phyloP scores from a whole-genome alignment of 2,113 vertebrate genomes.

The Natator depressus region DNA sequence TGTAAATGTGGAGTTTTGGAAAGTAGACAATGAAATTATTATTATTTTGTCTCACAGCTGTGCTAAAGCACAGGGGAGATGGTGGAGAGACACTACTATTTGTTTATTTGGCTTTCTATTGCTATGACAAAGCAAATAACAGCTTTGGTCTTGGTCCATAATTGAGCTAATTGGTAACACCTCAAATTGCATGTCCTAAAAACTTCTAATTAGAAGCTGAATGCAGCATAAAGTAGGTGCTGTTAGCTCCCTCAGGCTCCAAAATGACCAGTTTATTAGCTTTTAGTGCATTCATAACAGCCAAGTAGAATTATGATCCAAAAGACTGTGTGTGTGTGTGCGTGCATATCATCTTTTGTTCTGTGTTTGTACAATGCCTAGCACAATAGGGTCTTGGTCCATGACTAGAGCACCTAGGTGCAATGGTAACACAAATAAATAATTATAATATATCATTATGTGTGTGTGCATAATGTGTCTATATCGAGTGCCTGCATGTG shows the following conservation, averaged over 20 bases:
- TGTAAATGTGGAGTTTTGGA: slow-evolving; percentile 70
- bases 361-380: not conserved
- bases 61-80: slow-evolving; percentile 22
- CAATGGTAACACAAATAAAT: not conserved
- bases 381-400: fast-evolving
- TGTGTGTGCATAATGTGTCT: not conserved
- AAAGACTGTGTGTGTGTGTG: not conserved
- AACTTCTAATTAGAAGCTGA: slow-evolving; percentile 51
- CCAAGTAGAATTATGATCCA: not conserved
- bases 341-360: fast-evolving
- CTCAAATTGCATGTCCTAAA: slow-evolving; percentile 52
- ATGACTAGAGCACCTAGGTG: not conserved
- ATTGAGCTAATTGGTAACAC: slow-evolving; percentile 70
- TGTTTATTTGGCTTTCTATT: slow-evolving; percentile 66
- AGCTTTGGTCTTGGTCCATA: slow-evolving; percentile 65
- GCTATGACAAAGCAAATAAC: slow-evolving; percentile 66
- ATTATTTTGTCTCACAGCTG: slow-evolving; percentile 76
- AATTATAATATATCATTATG: not conserved
- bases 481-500: not conserved
- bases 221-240: slow-evolving; percentile 36
- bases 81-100: slow-evolving; percentile 41
- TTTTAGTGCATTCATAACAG: not conserved
- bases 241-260: slow-evolving; percentile 31
- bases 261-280: not conserved
- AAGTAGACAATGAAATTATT: slow-evolving; percentile 76